Conservation (phyloP, 2,797 vertebrate species). For the Scomberomorus guttatus region DNA sequence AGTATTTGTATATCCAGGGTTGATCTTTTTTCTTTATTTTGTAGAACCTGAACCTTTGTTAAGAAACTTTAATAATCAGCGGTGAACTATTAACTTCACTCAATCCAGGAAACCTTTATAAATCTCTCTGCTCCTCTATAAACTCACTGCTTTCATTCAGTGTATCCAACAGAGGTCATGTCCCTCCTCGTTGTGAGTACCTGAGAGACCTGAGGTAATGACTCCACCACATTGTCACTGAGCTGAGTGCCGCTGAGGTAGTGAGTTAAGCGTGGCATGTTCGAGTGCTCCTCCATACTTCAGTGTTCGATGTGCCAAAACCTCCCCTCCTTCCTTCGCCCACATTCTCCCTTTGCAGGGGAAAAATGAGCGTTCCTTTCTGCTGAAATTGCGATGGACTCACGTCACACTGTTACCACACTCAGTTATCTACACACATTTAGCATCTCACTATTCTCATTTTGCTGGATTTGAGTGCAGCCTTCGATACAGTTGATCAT, state of each 20-base stretch:
- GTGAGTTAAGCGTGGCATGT: slow-evolving; percentile 51
- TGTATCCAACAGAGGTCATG: slow-evolving; percentile 51
- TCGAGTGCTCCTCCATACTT: slow-evolving; percentile 76
- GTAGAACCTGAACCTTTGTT: neutral
- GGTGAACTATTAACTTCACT: slow-evolving; percentile 25
- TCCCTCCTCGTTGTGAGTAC: slow-evolving; percentile 45
- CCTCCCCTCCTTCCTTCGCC: slow-evolving; percentile 61
- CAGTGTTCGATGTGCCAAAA: slow-evolving; percentile 65
- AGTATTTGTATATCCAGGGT: neutral
- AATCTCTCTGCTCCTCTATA: slow-evolving; percentile 23
- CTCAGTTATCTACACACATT: too few species aligned
- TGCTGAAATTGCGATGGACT: slow-evolving; percentile 57
- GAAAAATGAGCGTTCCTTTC: slow-evolving; percentile 72
- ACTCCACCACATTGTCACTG: slow-evolving; percentile 80
- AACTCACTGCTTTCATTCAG: slow-evolving; percentile 13
- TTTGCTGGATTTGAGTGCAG: too few species aligned
- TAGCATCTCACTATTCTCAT: too few species aligned
- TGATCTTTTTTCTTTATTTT: slow-evolving; percentile 2
- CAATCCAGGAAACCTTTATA: neutral
- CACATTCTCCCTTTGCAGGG: slow-evolving; percentile 67
- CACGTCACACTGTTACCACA: slow-evolving; percentile 34
- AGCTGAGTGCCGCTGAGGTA: slow-evolving; percentile 53
- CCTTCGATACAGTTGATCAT: too few species aligned
- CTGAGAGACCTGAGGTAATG: slow-evolving; percentile 74
- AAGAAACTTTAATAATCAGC: slow-evolving; percentile 9